These are phyloP conservation scores for Chiloscyllium punctatum DNA, from an alignment of 2,797 vertebrate species.

Conservation along the genomic window DNA sequence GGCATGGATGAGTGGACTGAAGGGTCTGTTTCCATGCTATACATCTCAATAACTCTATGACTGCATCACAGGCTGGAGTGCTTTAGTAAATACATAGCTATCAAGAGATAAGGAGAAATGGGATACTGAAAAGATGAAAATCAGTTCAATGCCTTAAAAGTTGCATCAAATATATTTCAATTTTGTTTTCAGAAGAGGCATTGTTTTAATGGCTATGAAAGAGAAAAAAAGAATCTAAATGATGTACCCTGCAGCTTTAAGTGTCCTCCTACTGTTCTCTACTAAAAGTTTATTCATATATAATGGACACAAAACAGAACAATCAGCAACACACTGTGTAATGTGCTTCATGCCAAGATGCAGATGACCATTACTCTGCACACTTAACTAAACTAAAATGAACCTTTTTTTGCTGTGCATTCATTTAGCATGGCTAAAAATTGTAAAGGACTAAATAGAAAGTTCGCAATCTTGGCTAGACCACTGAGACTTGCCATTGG, in stretches of 20 bases:
- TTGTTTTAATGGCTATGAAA: not conserved
- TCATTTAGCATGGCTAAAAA: not conserved
- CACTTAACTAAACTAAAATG: not conserved
- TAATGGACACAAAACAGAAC: slow-evolving; percentile 16
- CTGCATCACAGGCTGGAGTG: not conserved
- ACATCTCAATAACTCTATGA: no score
- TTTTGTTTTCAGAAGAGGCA: not conserved
- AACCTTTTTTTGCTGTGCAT: not conserved
- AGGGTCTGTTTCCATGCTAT: no score
- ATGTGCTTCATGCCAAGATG: slow-evolving; percentile 14
- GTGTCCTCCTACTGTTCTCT: slow-evolving; percentile 19
- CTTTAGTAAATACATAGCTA: not conserved
- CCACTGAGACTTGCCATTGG: not conserved
- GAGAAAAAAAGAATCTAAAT: not conserved
- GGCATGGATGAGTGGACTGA: no score
- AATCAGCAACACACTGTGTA: slow-evolving; percentile 20
- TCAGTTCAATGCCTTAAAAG: not conserved
- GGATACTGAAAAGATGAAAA: not conserved
- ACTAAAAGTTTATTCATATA: slow-evolving; percentile 9
- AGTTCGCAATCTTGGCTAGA: not conserved
- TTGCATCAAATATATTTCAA: not conserved
- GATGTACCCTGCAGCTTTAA: not conserved
- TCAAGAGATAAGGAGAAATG: not conserved
- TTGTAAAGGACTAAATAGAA: not conserved
- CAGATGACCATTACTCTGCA: slow-evolving; percentile 14